Evolutionary conservation across 2,888 invertebrate genomes (phyloP).

Genomic region (Ophion costatus): DNA sequence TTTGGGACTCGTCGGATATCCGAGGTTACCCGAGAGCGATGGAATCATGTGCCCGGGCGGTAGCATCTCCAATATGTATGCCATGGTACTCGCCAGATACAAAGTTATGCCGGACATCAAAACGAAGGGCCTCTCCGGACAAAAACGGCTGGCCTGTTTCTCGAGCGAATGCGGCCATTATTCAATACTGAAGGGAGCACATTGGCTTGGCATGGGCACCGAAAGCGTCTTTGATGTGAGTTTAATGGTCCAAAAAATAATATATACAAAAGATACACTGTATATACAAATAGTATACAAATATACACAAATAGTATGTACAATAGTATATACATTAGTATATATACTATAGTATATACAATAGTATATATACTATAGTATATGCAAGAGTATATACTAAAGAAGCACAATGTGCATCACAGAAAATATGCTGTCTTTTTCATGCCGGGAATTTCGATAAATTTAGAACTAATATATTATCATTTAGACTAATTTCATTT

Average conservation of each 20-base stretch:
- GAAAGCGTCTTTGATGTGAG: conserved; percentile 85
- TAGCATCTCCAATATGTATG: conserved; percentile 92
- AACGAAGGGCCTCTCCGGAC: conserved; percentile 86
- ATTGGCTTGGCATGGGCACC: conserved; percentile 93
- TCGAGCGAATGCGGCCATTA: conserved; percentile 94
- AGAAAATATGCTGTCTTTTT: too few species aligned
- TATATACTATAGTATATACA: too few species aligned
- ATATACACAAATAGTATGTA: too few species aligned
- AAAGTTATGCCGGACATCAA: conserved; percentile 89
- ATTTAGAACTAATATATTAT: too few species aligned
- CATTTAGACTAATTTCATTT: too few species aligned
- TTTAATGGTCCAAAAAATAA: not conserved
- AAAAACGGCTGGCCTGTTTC: conserved; percentile 89
- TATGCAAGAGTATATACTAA: too few species aligned
- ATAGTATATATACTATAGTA: too few species aligned
- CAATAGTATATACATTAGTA: too few species aligned
- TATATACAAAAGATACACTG: too few species aligned
- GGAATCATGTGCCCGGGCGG: conserved; percentile 93
- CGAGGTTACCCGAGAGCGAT: conserved; percentile 86
- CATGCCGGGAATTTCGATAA: too few species aligned
- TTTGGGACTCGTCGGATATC: conserved; percentile 87
- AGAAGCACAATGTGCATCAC: too few species aligned
- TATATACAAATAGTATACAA: too few species aligned
- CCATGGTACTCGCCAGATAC: conserved; percentile 89
- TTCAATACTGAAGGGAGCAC: conserved; percentile 91